Evolutionary conservation across 1,140 invertebrate genomes (phyloP).

Genomic region (Macrosteles quadrilineatus): DNA sequence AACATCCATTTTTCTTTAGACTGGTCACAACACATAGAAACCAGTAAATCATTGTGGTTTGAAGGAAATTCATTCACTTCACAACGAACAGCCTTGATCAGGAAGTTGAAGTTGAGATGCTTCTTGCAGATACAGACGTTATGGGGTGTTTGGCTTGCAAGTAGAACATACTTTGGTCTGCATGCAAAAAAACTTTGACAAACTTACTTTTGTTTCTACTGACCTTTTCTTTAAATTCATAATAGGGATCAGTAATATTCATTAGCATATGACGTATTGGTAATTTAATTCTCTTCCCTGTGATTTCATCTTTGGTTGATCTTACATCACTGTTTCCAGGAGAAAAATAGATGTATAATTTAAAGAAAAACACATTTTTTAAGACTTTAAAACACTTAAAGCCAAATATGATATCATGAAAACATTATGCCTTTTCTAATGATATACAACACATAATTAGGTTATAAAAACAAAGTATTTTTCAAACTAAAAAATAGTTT

Average conservation of each 20-base stretch:
- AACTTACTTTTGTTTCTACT: background rate
- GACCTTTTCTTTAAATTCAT: constrained; percentile 14
- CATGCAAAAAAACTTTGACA: constrained; percentile 2
- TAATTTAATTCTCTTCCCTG: constrained; percentile 5
- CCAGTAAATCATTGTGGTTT: background rate
- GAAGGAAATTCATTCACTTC: background rate
- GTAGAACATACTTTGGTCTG: constrained; percentile 27
- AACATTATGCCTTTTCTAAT: no score
- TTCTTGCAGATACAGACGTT: constrained; percentile 30
- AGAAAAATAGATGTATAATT: no score
- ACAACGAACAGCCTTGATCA: constrained; percentile 1
- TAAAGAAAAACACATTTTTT: no score
- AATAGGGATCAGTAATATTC: constrained; percentile 25
- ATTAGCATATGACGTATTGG: constrained; percentile 23
- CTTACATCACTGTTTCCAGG: constrained; percentile 26
- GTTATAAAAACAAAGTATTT: no score
- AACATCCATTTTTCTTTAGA: background rate
- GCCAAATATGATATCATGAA: no score
- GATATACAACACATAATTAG: no score
- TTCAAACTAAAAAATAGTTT: no score
- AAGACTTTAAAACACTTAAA: no score
- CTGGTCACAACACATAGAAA: background rate
- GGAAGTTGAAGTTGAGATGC: constrained; percentile 25
- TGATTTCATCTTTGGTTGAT: constrained; percentile 9
- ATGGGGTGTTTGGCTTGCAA: constrained; percentile 30